These are phyloP conservation scores for Formica exsecta DNA, from an alignment of 1,140 invertebrate species.

Conservation along the genomic window DNA sequence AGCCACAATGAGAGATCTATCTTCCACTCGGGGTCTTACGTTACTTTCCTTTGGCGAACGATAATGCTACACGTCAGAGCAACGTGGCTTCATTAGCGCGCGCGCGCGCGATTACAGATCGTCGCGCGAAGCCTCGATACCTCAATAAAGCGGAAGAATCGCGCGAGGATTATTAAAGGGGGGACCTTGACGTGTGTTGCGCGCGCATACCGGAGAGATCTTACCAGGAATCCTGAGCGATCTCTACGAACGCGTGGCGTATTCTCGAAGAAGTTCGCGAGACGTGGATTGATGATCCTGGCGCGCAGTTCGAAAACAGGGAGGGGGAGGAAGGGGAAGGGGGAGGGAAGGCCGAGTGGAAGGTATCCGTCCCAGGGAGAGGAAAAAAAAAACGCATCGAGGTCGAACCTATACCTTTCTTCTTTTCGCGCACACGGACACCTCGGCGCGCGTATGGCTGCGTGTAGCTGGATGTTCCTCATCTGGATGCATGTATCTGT, in stretches of 20 bases:
- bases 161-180: constrained; percentile 13
- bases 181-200: neutral
- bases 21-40: neutral
- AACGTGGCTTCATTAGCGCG: constrained; percentile 45
- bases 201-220: constrained; percentile 17
- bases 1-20: constrained; percentile 31
- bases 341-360: neutral
- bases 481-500: neutral
- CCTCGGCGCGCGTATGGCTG: neutral
- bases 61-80: constrained; percentile 25
- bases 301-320: constrained; percentile 50
- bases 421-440: constrained; percentile 27
- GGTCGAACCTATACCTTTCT: constrained; percentile 63
- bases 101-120: constrained; percentile 10
- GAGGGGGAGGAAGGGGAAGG: neutral
- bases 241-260: constrained; percentile 30
- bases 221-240: constrained; percentile 42
- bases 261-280: constrained; percentile 60
- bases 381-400: constrained; percentile 1
- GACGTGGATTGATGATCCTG: constrained; percentile 77
- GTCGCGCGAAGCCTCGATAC: constrained; percentile 51
- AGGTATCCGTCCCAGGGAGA: neutral
- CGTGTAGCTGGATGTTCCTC: neutral
- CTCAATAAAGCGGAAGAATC: constrained; percentile 34
- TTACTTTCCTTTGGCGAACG: constrained; percentile 32